phyloP scores from a whole-genome alignment of 2,888 invertebrate species.

The Trilocha varians region DNA sequence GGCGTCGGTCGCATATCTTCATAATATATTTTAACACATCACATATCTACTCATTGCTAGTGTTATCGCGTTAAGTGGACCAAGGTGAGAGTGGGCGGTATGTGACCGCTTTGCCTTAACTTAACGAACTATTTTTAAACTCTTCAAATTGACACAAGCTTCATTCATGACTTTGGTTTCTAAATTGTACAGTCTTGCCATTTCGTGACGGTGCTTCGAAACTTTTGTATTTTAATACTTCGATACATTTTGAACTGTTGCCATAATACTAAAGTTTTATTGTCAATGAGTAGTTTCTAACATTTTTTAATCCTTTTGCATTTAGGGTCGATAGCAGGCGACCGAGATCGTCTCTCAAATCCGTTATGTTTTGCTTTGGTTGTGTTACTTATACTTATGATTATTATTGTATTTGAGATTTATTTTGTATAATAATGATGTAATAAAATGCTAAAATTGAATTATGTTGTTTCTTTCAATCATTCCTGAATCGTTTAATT shows the following conservation, averaged over 20 bases:
- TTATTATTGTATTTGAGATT: slow-evolving; percentile 70
- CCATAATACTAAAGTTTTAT: slow-evolving; percentile 43
- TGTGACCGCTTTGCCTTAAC: slow-evolving; percentile 4
- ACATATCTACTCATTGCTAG: slow-evolving; percentile 67
- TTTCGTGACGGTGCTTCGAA: no score
- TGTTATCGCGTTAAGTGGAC: slow-evolving; percentile 59
- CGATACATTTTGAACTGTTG: no score
- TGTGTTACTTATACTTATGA: slow-evolving; percentile 69
- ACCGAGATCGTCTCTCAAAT: slow-evolving; percentile 56
- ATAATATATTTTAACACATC: slow-evolving; percentile 54
- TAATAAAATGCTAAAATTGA: slow-evolving; percentile 67
- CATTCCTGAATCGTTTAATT: background rate
- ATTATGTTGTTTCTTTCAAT: slow-evolving; percentile 11
- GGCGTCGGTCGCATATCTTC: background rate
- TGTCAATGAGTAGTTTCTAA: slow-evolving; percentile 62
- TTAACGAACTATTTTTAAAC: background rate
- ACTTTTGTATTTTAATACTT: no score
- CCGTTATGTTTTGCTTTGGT: slow-evolving; percentile 70
- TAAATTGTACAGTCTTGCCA: background rate
- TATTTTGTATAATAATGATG: slow-evolving; percentile 71
- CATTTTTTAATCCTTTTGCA: no score
- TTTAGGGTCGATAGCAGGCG: slow-evolving; percentile 45
- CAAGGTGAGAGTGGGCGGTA: slow-evolving; percentile 26
- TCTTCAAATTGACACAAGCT: background rate
- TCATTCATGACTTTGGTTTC: background rate